phyloP scores from a whole-genome alignment of 2,113 vertebrate genomes.

The Argyrosomus japonicus region DNA sequence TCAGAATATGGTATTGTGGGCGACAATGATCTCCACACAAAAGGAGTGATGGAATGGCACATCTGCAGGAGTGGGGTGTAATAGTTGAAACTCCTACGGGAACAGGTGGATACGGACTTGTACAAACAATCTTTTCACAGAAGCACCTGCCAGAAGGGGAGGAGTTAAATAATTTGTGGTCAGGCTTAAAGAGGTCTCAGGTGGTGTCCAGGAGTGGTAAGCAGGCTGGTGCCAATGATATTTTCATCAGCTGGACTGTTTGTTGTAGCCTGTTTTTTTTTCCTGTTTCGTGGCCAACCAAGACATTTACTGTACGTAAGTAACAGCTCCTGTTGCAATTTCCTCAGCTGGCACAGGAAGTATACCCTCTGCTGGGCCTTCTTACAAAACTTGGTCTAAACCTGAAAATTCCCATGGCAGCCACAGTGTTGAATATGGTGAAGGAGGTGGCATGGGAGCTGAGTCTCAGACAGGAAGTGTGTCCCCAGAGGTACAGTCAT shows the following conservation, averaged over 20 bases:
- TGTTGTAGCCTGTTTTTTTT: not conserved
- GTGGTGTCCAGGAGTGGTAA: not conserved
- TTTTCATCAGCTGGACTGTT: not conserved
- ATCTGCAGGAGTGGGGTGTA: not conserved
- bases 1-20: not conserved
- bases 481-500: not conserved
- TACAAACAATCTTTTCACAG: slow-evolving; percentile 25
- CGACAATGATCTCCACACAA: not conserved
- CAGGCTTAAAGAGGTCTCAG: slow-evolving; percentile 3
- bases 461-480: not conserved
- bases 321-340: not conserved
- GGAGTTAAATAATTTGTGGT: slow-evolving; percentile 2
- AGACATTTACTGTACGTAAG: not conserved
- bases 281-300: not conserved
- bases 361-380: not conserved
- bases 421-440: not conserved
- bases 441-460: slow-evolving; percentile 4
- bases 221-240: not conserved
- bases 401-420: not conserved
- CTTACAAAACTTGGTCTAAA: slow-evolving; percentile 12
- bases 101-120: not conserved
- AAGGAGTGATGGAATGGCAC: not conserved
- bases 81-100: slow-evolving; percentile 11
- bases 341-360: not conserved
- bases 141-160: slow-evolving; percentile 9